Conservation (phyloP, 2,888 invertebrate genomes). For the Tachina fera region DNA sequence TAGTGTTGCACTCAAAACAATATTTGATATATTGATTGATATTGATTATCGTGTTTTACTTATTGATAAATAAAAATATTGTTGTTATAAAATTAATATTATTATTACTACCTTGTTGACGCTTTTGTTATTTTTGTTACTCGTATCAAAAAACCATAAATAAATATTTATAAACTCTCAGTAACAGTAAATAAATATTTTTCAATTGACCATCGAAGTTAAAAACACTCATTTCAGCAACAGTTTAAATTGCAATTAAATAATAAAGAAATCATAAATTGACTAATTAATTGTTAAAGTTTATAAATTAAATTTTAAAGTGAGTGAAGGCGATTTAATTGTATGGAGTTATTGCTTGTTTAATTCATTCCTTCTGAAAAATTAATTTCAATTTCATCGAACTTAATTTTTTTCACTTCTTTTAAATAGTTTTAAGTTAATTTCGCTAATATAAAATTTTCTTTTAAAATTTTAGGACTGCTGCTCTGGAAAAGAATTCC, state of each 20-base stretch:
- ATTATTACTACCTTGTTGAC: neutral
- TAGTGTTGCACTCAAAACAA: neutral
- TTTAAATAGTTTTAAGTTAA: too few relatives aligned
- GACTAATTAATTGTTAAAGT: neutral
- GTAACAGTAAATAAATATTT: constrained; percentile 27
- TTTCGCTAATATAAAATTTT: neutral
- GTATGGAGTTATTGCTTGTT: too few relatives aligned
- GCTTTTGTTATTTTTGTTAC: constrained; percentile 3
- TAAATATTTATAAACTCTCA: constrained; percentile 13
- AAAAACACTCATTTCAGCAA: constrained; percentile 4
- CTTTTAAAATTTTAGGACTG: constrained; percentile 42
- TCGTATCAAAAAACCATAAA: constrained; percentile 18
- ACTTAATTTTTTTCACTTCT: too few relatives aligned
- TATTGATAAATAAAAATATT: neutral
- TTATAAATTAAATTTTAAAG: neutral
- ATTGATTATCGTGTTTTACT: neutral
- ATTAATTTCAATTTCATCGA: too few relatives aligned
- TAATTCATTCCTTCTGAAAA: too few relatives aligned
- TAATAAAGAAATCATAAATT: neutral
- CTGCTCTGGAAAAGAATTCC: constrained; percentile 18
- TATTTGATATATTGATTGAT: neutral
- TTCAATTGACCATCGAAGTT: neutral
- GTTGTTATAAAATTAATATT: neutral
- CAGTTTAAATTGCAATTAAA: constrained; percentile 35
- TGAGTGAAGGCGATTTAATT: neutral